Base-by-base conservation (phyloP, 2,797 vertebrate genomes). In the Crocidura indochinensis region DNA sequence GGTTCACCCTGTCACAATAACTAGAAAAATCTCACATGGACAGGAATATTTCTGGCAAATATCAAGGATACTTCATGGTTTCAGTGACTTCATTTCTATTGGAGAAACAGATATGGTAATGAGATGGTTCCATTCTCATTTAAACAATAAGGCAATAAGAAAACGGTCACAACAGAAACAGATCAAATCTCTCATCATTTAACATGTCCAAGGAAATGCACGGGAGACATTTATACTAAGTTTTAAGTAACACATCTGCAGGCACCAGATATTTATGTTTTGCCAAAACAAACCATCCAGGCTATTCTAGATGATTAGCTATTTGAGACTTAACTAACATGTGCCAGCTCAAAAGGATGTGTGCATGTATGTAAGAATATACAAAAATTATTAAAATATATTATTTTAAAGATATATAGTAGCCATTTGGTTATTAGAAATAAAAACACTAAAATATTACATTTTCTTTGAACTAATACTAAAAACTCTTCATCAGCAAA, bases 41-140 rank as follows among this genome's bases (percentile, higher is more conserved):
- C 72, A 76, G 49, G 80, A 85, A 74, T 12, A 22, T 87, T 78
- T 92, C 31, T 87, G 71, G 9, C 90, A 89, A 93, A 80, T 74
- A 76, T 22, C 64, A 92, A 77, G n/a, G 29, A 76, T 14, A 72
- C 3, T 38, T 19, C 24, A 1, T 74, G 38, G 73, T 19, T 95
- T 90, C 62, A 62, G 64, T 77, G 46, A 82, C 27, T 82, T 89
- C 31, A 74, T 87, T 90, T 90, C 31, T 76, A 72, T 38, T 69
- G 4, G 53, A 87, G 75, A 8, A 83, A 81, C 27, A 14, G 73
- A 90, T 69, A 86, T 31, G 90, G 44, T 12, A 78, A 74, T 53
- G 29, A 72, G 14, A 46, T 49, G 17, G 27, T 46, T 72, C 19
- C 29, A 76, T 80, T 81, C 65, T 22, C 49, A 64, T 29, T 46